Evolutionary conservation across 2,888 invertebrate species (phyloP), one percentile per base, ranked within the genome.

Genomic region (Noctua janthe): DNA sequence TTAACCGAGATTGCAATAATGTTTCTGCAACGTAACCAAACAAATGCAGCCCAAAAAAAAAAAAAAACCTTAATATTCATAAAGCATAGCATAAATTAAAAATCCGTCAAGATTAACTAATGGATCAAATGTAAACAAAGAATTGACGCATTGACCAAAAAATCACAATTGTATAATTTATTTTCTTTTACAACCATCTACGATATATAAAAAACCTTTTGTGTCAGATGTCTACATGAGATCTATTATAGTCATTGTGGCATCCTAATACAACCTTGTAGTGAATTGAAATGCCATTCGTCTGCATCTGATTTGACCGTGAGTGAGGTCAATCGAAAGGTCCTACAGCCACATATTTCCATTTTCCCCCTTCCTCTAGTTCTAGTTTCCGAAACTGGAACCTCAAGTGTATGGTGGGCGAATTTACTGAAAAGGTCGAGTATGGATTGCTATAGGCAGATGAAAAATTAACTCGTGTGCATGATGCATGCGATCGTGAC

Each of bases 71-170:
- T n/a, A 47, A n/a, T 47, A 7, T 76, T 35, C 76, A 54, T 47
- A 76, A 47, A 56, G 5, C 66, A 76, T 29, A n/a, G n/a, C n/a
- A 39, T 49, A 49, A 17, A 69, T 78, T 49, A 39, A 78, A 77
- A 62, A 59, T 23, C 20, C n/a, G 47, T 76, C 49, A 29, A 49
- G 15, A 66, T 54, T 56, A 59, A 13, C n/a, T 13, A 54, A 75
- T 49, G 39, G 20, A 64, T 56, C n/a, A 71, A 35, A 39, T 51
- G 17, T 67, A 49, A 56, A 66, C 54, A 72, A 59, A 39, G 47
- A 56, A 15, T 39, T 56, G 35, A 78, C 5, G 15, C 23, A 47
- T 47, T 56, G 17, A 56, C 47, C 7, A 62, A 43, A 43, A 78
- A 35, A 17, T 0, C 11, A 66, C 59, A 75, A 51, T 20, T 13